phyloP scores from a whole-genome alignment of 2,797 vertebrate genomes.

The Rhincodon typus region DNA sequence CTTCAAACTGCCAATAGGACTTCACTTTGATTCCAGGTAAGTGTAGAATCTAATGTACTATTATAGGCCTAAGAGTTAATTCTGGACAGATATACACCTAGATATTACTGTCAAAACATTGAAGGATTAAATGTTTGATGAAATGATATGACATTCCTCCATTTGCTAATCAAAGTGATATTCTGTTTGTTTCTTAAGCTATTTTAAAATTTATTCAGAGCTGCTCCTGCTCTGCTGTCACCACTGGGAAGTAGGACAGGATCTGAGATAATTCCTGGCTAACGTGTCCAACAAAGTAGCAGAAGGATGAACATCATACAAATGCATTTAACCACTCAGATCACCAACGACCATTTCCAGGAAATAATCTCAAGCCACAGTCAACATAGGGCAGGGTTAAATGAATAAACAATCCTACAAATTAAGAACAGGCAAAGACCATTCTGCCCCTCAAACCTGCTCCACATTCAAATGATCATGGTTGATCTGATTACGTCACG shows the following conservation, averaged over 20 bases:
- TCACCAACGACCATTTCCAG: neutral
- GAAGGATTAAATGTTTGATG: neutral
- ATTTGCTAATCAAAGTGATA: neutral
- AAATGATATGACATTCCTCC: neutral
- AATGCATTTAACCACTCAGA: neutral
- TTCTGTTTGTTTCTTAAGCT: neutral
- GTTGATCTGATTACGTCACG: too few relatives aligned
- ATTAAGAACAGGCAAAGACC: too few relatives aligned
- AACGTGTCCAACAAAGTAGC: neutral
- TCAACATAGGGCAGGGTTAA: neutral
- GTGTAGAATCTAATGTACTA: neutral
- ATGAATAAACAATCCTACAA: neutral
- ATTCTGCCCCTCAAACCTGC: too few relatives aligned
- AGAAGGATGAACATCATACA: neutral
- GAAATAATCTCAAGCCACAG: neutral
- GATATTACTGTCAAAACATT: neutral
- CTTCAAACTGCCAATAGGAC: conserved; percentile 60
- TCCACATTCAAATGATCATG: too few relatives aligned
- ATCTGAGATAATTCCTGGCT: neutral
- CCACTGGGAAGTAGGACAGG: neutral
- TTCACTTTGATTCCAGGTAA: conserved; percentile 63
- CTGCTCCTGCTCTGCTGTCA: neutral
- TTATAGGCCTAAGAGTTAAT: neutral
- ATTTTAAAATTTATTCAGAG: neutral
- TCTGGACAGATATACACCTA: neutral